A percentile compares a stretch with the other conserved stretches of the same genome.
Conservation (phyloP, 2,888 invertebrate genomes). For the Elaeidobius kamerunicus region DNA sequence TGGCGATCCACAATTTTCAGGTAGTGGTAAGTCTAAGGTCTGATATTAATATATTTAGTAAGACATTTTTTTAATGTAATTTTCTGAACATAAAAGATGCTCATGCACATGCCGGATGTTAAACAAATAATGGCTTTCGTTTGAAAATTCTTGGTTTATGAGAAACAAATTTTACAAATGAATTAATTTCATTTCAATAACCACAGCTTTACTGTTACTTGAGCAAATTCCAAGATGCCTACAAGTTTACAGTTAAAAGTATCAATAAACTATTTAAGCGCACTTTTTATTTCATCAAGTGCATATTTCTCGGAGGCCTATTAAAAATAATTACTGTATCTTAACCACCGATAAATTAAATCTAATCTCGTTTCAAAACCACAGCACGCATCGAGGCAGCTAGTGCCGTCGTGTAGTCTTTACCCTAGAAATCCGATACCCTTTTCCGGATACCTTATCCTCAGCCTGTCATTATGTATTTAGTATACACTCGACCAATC, state of each 20-base stretch:
- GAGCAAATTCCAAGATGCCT: not conserved
- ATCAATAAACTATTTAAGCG: not conserved
- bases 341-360: conserved; percentile 15
- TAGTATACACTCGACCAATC: conserved; percentile 34
- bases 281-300: conserved; percentile 1
- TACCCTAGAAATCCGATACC: conserved; percentile 38
- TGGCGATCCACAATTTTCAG: no score
- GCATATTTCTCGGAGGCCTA: conserved; percentile 5
- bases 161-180: no score
- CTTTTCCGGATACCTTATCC: conserved; percentile 40
- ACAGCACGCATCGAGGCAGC: conserved; percentile 20
- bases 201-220: not conserved
- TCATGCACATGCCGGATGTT: no score
- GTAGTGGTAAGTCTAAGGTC: no score
- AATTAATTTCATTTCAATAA: no score
- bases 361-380: conserved; percentile 22
- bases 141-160: no score
- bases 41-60: no score
- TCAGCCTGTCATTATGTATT: conserved; percentile 43
- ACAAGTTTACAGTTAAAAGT: not conserved
- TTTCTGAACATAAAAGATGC: no score
- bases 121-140: no score
- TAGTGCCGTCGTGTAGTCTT: conserved; percentile 12
- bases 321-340: conserved; percentile 14
- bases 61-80: no score